Evolutionary conservation across 2,797 vertebrate genomes (phyloP).

Genomic region (Pogonophryne albipinna): DNA sequence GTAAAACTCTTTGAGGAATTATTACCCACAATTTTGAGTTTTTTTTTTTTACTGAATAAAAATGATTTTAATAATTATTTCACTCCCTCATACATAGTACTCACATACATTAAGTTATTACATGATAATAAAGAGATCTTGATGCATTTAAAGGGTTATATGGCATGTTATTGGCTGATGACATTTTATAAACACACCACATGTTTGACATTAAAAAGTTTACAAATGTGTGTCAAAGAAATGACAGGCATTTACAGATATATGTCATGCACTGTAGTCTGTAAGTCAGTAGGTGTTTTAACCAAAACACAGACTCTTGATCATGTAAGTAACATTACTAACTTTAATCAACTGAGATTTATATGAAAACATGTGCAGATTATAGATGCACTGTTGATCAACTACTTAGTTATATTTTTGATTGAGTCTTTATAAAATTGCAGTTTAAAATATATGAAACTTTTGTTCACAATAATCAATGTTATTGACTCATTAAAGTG

Average conservation of each 20-base stretch:
- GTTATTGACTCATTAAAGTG: too few species aligned
- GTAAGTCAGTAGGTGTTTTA: not conserved
- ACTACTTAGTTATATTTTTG: too few species aligned
- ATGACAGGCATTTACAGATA: not conserved
- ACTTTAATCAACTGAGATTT: too few species aligned
- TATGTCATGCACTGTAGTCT: not conserved
- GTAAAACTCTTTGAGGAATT: not conserved
- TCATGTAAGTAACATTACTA: not conserved
- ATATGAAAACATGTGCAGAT: too few species aligned
- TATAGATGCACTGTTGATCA: too few species aligned
- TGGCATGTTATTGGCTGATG: not conserved
- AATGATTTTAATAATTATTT: not conserved
- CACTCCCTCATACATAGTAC: too few species aligned
- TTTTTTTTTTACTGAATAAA: not conserved
- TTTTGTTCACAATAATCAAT: too few species aligned
- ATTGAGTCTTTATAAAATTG: too few species aligned
- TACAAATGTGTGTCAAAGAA: not conserved
- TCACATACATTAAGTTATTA: not conserved
- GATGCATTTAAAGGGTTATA: not conserved
- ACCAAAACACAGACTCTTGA: not conserved
- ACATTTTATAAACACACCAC: slow-evolving; percentile 7
- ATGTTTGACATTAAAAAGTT: slow-evolving; percentile 3
- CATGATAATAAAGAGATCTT: not conserved
- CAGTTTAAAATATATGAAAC: too few species aligned
- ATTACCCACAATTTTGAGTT: too few species aligned